Evolutionary conservation across 2,797 vertebrate species (phyloP), one percentile per base, ranked within the genome.

Genomic region (Nannoperca australis): DNA sequence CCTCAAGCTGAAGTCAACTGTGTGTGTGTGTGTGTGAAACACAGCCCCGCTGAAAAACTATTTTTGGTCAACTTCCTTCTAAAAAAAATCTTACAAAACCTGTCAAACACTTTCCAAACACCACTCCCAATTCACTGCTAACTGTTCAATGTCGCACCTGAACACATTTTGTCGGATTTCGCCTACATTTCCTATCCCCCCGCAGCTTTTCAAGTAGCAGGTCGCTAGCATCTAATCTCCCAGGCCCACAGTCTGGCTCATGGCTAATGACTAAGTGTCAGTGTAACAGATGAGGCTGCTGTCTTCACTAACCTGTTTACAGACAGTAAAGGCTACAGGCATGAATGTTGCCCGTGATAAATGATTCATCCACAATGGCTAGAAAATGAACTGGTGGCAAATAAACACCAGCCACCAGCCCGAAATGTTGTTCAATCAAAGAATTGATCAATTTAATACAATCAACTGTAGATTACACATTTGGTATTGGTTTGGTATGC

Each of bases 261-360:
- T 82, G 84, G 88, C 88, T 90, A 91, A 89, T 81, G 83, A 88
- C 87, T 91, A 87, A 83, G 84, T 92, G 90, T 92, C 93, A 91
- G 86, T 22, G 70, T 86, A 92, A 92, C 90, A 78, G 92, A 93
- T 94, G 92, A 87, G 85, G 81, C 85, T 83, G 80, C 80, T 80
- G 78, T 86, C 79, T 44, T 78, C 72, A 30, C 78, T 83, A 85
- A 88, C 88, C 86, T 86, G 88, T 87, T 86, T 85, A 84, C 82
- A 83, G 73, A 81, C 80, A 77, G 69, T 70, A 69, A 82, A 85
- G 36, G 76, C 82, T 78, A 59, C 44, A 73, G 85, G 61, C 65
- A 20, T 64, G 72, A 73, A 71, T 42, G 72, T n/a, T 58, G 60
- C 64, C 44, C 14, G 1, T 7, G 77, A 83, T 82, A 60, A 85